Base-by-base conservation (phyloP, 2,888 invertebrate species). In the Ophion ventricosus region DNA sequence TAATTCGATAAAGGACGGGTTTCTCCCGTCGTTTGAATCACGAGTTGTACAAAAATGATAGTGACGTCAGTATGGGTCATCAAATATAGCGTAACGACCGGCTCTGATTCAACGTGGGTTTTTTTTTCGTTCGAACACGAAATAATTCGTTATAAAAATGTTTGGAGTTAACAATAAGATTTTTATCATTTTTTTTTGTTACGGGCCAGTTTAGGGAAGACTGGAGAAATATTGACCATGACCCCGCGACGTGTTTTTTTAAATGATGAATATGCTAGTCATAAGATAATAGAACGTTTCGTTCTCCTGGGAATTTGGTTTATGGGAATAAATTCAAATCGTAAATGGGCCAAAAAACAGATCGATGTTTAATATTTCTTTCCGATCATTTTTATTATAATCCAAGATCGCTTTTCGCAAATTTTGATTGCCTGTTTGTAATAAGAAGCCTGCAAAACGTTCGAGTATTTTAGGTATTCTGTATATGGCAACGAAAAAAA, bases 1-100 rank as follows among this genome's bases (percentile, higher is more conserved):
- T 82, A 88, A 88, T 88, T 87, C 80, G 81, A 79, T 86, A 88
- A 90, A 88, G 90, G 90, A 91, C 25, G 2, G 17, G 11, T 59
- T 72, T 91, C 91, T 90, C 89, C 90, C 78, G 85, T 83, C 84
- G 87, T 91, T 54, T 14, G 20, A 75, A 64, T 64, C 8, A 17
- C 90, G 89, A 90, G 90, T 88, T 86, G 89, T 90, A 89, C 90
- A 89, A 90, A 89, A 88, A 89, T 88, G 85, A 87, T 87, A 86
- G 87, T 73, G 78, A 72, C 82, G 75, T 83, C 78, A n/a, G 10
- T 87, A 87, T 88, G 86, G 87, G 35, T 54, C 85, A 87, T 82
- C 75, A 80, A 85, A 85, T 82, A 78, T 63, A 83, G 5, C 17
- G 14, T 17, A 35, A 54, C 17, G 23, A 56, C 49, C n/a, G 17